A percentile compares a stretch with the other conserved stretches of the same genome.
phyloP scores from a whole-genome alignment of 2,113 vertebrate genomes.

The Apistogramma diplotaenia region DNA sequence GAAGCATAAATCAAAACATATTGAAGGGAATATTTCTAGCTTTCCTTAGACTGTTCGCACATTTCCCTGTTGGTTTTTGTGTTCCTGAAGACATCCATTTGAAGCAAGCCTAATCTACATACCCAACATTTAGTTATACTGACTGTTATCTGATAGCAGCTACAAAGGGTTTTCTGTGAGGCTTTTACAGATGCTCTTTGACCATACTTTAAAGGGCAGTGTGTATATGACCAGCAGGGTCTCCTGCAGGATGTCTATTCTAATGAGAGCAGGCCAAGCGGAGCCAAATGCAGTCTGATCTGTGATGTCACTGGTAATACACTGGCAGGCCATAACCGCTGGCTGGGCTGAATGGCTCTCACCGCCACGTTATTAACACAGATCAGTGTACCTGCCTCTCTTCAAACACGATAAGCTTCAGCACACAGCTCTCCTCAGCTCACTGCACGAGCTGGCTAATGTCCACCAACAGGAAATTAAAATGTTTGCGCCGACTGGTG shows the following conservation, averaged over 20 bases:
- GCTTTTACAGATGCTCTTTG: slow-evolving; percentile 34
- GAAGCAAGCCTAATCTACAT: background rate
- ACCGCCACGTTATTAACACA: slow-evolving; percentile 54
- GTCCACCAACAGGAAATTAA: slow-evolving; percentile 30
- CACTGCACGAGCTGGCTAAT: slow-evolving; percentile 14
- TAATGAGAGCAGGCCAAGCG: slow-evolving; percentile 46
- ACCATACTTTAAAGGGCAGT: slow-evolving; percentile 43
- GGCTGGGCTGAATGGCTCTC: slow-evolving; percentile 43
- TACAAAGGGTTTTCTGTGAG: slow-evolving; percentile 6
- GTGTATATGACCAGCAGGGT: slow-evolving; percentile 38
- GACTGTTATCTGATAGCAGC: background rate
- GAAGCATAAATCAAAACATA: background rate
- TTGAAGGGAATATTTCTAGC: slow-evolving; percentile 12
- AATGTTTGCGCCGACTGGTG: slow-evolving; percentile 17
- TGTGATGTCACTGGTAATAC: slow-evolving; percentile 62
- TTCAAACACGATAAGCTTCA: slow-evolving; percentile 51
- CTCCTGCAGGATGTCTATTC: slow-evolving; percentile 45
- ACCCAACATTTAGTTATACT: background rate
- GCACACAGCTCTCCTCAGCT: slow-evolving; percentile 32
- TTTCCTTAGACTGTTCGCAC: background rate
- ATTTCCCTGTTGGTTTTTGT: background rate
- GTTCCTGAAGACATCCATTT: background rate
- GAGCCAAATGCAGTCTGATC: slow-evolving; percentile 48
- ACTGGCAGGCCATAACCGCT: slow-evolving; percentile 36
- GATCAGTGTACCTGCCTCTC: slow-evolving; percentile 63